These are phyloP conservation scores for Pipistrellus pipistrellus DNA, from an alignment of 2,797 vertebrate genomes.

Conservation along the genomic window DNA sequence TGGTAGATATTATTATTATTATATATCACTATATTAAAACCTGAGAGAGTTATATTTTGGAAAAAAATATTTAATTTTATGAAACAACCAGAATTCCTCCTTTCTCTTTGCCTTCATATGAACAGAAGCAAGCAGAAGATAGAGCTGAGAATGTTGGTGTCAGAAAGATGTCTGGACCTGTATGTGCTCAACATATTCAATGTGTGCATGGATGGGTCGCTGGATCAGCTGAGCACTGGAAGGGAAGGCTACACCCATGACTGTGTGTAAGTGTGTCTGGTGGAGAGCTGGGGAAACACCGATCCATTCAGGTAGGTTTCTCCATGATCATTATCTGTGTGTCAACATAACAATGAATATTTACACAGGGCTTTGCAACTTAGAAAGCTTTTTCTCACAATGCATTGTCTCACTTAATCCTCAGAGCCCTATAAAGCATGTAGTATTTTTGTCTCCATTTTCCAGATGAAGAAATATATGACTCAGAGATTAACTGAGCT, in stretches of 20 bases:
- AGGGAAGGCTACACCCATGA: background rate
- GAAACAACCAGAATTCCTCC: background rate
- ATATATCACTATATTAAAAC: background rate
- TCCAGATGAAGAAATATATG: conserved; percentile 37
- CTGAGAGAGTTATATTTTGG: background rate
- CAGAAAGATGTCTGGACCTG: background rate
- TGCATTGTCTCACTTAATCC: conserved; percentile 31
- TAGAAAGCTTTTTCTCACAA: conserved; percentile 46
- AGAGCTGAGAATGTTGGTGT: background rate
- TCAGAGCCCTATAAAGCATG: background rate
- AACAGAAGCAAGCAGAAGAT: conserved; percentile 4
- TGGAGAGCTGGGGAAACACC: background rate
- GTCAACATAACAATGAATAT: conserved; percentile 46
- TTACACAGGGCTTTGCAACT: conserved; percentile 23
- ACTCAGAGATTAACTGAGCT: conserved; percentile 47
- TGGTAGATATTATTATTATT: background rate
- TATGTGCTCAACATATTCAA: background rate
- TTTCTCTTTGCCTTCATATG: background rate
- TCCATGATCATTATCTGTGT: conserved; percentile 36
- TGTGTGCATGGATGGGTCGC: background rate
- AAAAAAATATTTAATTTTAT: background rate
- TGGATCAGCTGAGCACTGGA: background rate
- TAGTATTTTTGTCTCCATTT: conserved; percentile 14
- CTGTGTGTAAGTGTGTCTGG: conserved; percentile 14
- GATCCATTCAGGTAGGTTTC: background rate